phyloP scores from a whole-genome alignment of 2,113 vertebrate genomes.

The Antidorcas marsupialis region DNA sequence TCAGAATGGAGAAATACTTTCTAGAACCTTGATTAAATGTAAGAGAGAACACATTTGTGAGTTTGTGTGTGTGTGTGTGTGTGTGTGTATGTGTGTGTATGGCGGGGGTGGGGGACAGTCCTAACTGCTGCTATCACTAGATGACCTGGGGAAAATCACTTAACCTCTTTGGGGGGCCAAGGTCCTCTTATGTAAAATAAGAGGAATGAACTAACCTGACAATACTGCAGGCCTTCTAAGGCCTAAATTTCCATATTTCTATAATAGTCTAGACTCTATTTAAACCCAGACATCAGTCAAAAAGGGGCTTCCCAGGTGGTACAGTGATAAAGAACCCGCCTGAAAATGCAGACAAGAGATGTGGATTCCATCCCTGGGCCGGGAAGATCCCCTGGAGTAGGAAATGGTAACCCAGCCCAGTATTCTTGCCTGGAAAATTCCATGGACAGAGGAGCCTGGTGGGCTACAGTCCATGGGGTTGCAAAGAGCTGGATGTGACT shows the following conservation, averaged over 20 bases:
- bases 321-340: background rate
- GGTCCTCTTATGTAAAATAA: background rate
- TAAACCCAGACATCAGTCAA: background rate
- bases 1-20: background rate
- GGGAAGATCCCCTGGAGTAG: background rate
- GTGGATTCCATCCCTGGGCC: background rate
- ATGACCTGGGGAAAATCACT: background rate
- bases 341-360: background rate
- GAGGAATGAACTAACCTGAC: background rate
- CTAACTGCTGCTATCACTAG: background rate
- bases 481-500: background rate
- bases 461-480: background rate
- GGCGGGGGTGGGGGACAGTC: accelerated
- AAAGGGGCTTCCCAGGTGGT: background rate
- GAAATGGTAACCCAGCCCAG: background rate
- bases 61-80: background rate
- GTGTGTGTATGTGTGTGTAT: accelerated
- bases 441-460: background rate
- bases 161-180: background rate
- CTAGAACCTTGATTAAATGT: background rate
- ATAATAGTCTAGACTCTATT: background rate
- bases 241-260: background rate
- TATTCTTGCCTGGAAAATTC: background rate
- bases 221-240: background rate
- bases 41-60: background rate